A percentile compares a stretch with the other conserved stretches of the same genome.
phyloP scores from a whole-genome alignment of 2,113 vertebrate genomes.

The Octodon degus region DNA sequence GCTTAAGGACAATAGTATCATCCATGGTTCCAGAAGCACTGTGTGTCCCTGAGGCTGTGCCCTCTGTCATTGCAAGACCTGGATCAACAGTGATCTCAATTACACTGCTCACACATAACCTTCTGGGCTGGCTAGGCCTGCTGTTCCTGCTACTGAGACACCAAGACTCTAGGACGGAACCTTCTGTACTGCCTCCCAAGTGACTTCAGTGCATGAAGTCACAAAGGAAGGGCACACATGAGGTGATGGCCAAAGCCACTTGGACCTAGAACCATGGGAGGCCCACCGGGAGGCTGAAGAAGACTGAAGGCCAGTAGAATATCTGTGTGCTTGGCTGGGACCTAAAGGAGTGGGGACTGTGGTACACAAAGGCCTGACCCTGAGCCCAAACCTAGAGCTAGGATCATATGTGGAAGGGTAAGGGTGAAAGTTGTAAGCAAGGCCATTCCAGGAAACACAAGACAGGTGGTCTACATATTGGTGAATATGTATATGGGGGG shows the following conservation, averaged over 20 bases:
- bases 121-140: conserved; percentile 50
- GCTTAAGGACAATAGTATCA: conserved; percentile 84
- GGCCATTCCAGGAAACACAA: not conserved
- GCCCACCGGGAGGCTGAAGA: not conserved
- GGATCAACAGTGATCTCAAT: not conserved
- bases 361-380: not conserved
- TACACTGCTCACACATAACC: conserved; percentile 18
- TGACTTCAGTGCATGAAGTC: conserved; percentile 82
- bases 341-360: not conserved
- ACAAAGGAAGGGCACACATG: conserved; percentile 16
- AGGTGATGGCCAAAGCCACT: not conserved
- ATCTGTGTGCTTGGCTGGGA: not conserved
- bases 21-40: conserved; percentile 84
- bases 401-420: not conserved
- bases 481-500: not conserved
- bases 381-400: not conserved
- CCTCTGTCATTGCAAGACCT: conserved; percentile 39
- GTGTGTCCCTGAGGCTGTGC: not conserved
- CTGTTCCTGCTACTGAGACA: not conserved
- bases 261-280: not conserved
- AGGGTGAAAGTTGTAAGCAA: not conserved
- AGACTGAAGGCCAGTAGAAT: not conserved
- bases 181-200: conserved; percentile 12
- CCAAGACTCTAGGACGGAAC: not conserved
- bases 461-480: not conserved